These are phyloP conservation scores for Phenganax marumi DNA, from an alignment of 92 coral and sea anemone genomes.

Conservation along the genomic window DNA sequence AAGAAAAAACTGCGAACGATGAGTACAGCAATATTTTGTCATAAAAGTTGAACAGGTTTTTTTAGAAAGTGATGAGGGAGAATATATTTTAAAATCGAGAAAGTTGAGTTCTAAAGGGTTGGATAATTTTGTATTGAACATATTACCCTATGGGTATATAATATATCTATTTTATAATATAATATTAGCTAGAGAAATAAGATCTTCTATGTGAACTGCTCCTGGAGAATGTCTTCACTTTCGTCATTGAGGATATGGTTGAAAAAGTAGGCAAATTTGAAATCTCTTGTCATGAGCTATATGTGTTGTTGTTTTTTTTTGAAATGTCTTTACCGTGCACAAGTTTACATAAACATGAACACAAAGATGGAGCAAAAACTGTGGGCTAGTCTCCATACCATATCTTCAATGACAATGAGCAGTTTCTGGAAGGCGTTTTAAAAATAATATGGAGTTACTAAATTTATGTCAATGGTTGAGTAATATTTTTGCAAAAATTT, in stretches of 20 bases:
- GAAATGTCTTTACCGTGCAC: too few relatives aligned
- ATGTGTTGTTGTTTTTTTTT: too few relatives aligned
- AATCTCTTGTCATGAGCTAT: too few relatives aligned
- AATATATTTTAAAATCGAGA: neutral
- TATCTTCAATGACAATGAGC: too few relatives aligned
- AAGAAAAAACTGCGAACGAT: neutral
- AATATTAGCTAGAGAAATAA: neutral
- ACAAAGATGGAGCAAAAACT: neutral
- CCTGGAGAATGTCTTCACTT: too few relatives aligned
- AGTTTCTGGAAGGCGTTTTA: neutral
- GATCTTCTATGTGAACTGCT: too few relatives aligned
- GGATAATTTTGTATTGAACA: neutral
- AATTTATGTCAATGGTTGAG: conserved; percentile 5
- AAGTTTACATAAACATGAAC: too few relatives aligned
- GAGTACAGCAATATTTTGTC: neutral
- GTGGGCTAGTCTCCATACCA: neutral
- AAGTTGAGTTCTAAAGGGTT: neutral
- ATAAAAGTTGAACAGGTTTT: neutral
- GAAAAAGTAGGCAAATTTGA: too few relatives aligned
- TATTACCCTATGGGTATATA: conserved; percentile 3
- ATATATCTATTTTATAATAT: neutral
- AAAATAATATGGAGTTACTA: neutral
- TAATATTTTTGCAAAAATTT: neutral
- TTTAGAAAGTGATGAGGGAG: neutral
- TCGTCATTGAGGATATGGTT: too few relatives aligned